Evolutionary conservation across 1,140 invertebrate genomes (phyloP).

Genomic region (Glomeris maerens): DNA sequence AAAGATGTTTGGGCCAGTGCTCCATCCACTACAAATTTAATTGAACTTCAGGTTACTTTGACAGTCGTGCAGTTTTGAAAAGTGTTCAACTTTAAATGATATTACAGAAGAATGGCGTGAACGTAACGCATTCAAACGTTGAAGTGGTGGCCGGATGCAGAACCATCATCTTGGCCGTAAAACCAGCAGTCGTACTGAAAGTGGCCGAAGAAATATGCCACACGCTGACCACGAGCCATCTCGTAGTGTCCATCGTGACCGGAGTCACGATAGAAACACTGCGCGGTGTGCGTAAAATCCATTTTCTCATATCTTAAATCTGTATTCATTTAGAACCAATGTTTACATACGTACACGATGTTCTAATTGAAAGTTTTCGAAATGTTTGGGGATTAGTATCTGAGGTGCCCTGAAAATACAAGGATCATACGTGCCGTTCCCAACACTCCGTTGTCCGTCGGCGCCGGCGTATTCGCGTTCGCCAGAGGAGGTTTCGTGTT

Average conservation of each 20-base stretch:
- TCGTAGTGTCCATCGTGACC: constrained; percentile 85
- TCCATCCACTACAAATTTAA: not conserved
- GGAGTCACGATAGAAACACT: constrained; percentile 65
- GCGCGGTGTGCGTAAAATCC: constrained; percentile 48
- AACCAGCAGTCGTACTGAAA: constrained; percentile 34
- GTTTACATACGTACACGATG: not conserved
- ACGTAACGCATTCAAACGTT: constrained; percentile 33
- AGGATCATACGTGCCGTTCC: constrained; percentile 85
- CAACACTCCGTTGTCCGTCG: constrained; percentile 77
- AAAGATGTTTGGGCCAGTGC: constrained; percentile 6
- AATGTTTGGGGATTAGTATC: not conserved
- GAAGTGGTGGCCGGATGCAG: constrained; percentile 36
- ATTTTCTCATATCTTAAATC: not conserved
- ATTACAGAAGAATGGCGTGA: constrained; percentile 22
- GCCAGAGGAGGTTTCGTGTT: constrained; percentile 45
- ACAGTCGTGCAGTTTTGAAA: not conserved
- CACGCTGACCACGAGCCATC: not conserved
- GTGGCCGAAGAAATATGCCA: constrained; percentile 17
- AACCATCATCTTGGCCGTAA: constrained; percentile 39
- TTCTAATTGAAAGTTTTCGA: not conserved
- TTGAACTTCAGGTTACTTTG: not conserved
- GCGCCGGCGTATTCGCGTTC: constrained; percentile 69
- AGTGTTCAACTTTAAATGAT: not conserved
- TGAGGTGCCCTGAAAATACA: constrained; percentile 42
- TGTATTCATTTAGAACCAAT: not conserved